Evolutionary conservation across 2,797 vertebrate genomes (phyloP), one percentile per base, ranked within the genome.

Genomic region (Eulemur albifrons): DNA sequence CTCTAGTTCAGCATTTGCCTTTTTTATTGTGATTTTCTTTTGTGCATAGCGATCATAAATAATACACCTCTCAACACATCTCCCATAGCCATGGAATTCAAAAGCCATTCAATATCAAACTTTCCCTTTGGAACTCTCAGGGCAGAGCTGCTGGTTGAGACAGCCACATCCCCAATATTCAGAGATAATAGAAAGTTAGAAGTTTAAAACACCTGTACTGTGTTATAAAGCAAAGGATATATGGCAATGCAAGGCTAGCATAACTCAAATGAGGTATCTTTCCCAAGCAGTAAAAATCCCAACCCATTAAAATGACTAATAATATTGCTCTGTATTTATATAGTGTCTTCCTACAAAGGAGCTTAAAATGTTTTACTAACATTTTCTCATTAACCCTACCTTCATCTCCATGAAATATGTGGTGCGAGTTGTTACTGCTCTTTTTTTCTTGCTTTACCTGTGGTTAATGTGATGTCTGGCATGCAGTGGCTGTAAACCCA

Each of bases 331-430:
- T 48, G 52, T 92, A 81, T 95, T 96, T 90, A 97, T 81, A 82
- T 0, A 90, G 43, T 14, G 23, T 91, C 88, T 85, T 65, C 65
- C 72, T 79, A 83, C 72, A 95, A 77, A 89, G 45, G 30, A 95
- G 54, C 72, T 97, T 94, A 79, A 96, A 97, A 88, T 94, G 94
- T 93, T 88, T 97, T 96, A 95, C 70, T 95, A 93, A 97, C 82
- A 95, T 87, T 90, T 94, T 97, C 76, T 96, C 90, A 96, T 97
- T 95, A 97, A 94, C 72, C 69, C 30, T 87, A 67, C 25, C 52
- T 94, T 92, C 79, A 75, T 96, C 32, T 96, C 75, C 21, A 79
- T 88, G 90, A 97, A 88, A 85, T 88, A 93, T 4, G 43, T 7
- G 21, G 18, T 75, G 18, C 89, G 52, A 77, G 10, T 43, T 54